A percentile compares a stretch with the other conserved stretches of the same genome.
phyloP scores from a whole-genome alignment of 2,888 invertebrate species.

The Tipula helvola region DNA sequence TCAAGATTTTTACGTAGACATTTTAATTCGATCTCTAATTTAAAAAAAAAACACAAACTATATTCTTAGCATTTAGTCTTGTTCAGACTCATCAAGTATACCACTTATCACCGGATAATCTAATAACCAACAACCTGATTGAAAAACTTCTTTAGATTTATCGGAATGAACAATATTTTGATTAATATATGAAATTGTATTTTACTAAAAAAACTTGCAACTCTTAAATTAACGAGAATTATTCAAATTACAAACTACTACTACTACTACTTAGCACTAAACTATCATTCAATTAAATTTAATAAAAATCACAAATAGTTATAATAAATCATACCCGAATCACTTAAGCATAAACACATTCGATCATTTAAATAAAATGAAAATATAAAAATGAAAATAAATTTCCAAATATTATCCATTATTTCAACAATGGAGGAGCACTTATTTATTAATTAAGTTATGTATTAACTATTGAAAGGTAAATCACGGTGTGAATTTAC shows the following conservation, averaged over 20 bases:
- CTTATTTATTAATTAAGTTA: not conserved
- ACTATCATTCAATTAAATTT: not conserved
- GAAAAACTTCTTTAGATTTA: no score
- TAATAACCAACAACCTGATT: no score
- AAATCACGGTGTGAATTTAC: not conserved
- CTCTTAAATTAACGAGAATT: not conserved
- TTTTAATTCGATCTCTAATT: no score
- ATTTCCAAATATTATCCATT: not conserved
- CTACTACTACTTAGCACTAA: not conserved
- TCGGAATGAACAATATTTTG: no score
- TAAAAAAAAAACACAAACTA: no score
- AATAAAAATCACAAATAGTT: not conserved
- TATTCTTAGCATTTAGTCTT: no score
- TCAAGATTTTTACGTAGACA: no score
- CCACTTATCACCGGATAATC: no score
- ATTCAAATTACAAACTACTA: not conserved
- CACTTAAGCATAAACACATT: not conserved
- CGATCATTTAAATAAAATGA: not conserved
- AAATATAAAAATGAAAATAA: not conserved
- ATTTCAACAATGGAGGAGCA: not conserved
- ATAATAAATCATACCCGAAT: not conserved
- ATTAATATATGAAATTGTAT: no score
- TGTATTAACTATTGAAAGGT: not conserved
- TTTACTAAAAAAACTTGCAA: no score
- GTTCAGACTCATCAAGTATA: no score